Evolutionary conservation across 2,797 vertebrate genomes (phyloP), one percentile per base, ranked within the genome.

Genomic region (Peromyscus eremicus): DNA sequence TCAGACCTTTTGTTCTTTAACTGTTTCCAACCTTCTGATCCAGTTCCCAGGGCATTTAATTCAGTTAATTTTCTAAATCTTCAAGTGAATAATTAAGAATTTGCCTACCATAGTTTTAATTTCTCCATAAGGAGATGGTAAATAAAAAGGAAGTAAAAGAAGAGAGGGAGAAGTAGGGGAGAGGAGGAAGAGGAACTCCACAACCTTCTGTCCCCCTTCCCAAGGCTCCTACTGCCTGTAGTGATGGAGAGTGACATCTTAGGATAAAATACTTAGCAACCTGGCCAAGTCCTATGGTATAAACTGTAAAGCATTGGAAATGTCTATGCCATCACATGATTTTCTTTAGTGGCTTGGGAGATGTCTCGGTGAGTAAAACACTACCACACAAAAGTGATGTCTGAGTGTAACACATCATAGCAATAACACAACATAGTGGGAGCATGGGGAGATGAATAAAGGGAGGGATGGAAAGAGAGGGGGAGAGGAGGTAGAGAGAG

Each of bases 71-170:
- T 94, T 25, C 32, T 49, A 92, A 52, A 62, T 13, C 77, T 73
- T 49, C 68, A 43, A 84, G 8, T 68, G 4, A 73, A 79, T 88
- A 81, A 25, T 77, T n/a, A 75, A 86, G 43, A 86, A 64, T 62
- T 86, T 49, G 0, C 8, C 76, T 21, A 77, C 2, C 12, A 43
- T 34, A 34, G 57, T 83, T 84, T 49, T 60, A 57, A 92, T 71
- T 91, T 82, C 6, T 91, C 55, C 64, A 85, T 89, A 55, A 84
- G 13, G 86, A 92, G 32, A 92, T 64, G 46, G 8, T 43, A 83
- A 77, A 14, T 27, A 27, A 23, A 62, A 89, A 21, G 32, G 2
- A 62, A 49, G 46, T 25, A 55, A 85, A n/a, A 8, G 27, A 32
- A 23, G n/a, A 21, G 25, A n/a, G 4, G 2, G 27, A 37, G 8